Percentiles rank a stretch among this genome's conserved stretches.
These are phyloP conservation scores for Acronicta alni DNA, from an alignment of 2,888 invertebrate genomes.

Conservation along the genomic window DNA sequence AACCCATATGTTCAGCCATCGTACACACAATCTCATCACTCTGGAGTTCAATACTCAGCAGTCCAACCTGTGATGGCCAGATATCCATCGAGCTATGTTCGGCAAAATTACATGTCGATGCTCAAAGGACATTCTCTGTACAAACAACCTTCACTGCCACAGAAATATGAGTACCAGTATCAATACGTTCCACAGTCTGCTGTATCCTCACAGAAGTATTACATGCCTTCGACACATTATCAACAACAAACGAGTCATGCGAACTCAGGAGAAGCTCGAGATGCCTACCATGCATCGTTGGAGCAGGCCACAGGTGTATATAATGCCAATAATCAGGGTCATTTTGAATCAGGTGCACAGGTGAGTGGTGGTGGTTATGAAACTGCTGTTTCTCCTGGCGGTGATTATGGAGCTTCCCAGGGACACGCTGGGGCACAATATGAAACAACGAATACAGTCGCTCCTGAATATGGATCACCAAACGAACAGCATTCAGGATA, in stretches of 20 bases:
- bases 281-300: conserved; percentile 28
- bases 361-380: conserved; percentile 56
- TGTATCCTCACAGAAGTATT: conserved; percentile 69
- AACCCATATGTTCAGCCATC: conserved; percentile 79
- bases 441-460: conserved; percentile 43
- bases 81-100: conserved; percentile 77
- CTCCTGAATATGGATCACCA: conserved; percentile 56
- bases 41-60: conserved; percentile 84
- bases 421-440: conserved; percentile 48
- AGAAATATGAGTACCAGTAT: conserved; percentile 77
- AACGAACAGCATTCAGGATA: conserved; percentile 42
- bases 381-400: conserved; percentile 57
- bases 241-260: conserved; percentile 66
- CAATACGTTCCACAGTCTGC: conserved; percentile 72
- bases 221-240: conserved; percentile 67
- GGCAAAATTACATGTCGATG: conserved; percentile 68
- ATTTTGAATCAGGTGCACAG: conserved; percentile 67
- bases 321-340: conserved; percentile 58
- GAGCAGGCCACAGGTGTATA: conserved; percentile 38
- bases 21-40: conserved; percentile 81
- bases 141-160: conserved; percentile 72
- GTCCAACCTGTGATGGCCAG: conserved; percentile 86
- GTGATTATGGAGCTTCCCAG: conserved; percentile 47
- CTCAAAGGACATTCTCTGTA: conserved; percentile 73
- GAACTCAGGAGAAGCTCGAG: conserved; percentile 56